phyloP scores from a whole-genome alignment of 2,113 vertebrate genomes.

The Hyla sarda region DNA sequence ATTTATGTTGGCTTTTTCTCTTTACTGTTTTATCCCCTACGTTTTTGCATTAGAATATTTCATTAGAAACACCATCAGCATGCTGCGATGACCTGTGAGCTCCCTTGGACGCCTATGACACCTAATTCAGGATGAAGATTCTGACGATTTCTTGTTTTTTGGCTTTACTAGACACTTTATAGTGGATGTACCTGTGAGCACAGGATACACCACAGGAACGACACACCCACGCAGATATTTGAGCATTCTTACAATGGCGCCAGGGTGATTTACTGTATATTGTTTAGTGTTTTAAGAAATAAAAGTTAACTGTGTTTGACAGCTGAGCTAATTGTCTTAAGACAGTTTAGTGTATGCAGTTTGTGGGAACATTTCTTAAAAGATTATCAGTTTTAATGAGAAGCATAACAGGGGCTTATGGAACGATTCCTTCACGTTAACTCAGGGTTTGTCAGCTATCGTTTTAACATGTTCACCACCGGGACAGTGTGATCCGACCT shows the following conservation, averaged over 20 bases:
- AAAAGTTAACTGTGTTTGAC: slow-evolving; percentile 55
- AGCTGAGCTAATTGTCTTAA: slow-evolving; percentile 50
- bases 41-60: too few species aligned
- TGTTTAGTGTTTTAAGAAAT: slow-evolving; percentile 48
- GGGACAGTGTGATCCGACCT: not conserved
- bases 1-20: too few species aligned
- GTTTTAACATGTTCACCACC: slow-evolving; percentile 15
- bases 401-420: slow-evolving; percentile 40
- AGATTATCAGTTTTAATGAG: slow-evolving; percentile 57
- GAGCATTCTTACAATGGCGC: slow-evolving; percentile 40
- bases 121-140: not conserved
- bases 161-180: not conserved
- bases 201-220: slow-evolving; percentile 5
- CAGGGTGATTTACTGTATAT: slow-evolving; percentile 48
- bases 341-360: slow-evolving; percentile 32
- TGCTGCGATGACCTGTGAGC: too few species aligned
- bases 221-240: slow-evolving; percentile 17
- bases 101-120: not conserved
- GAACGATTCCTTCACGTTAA: slow-evolving; percentile 20
- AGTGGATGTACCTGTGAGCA: not conserved
- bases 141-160: not conserved
- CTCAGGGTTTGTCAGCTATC: slow-evolving; percentile 12
- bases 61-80: too few species aligned
- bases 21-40: too few species aligned
- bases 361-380: slow-evolving; percentile 50